Evolutionary conservation across 2,888 invertebrate species (phyloP), one percentile per base, ranked within the genome.

Genomic region (Drosophila fungiperda): DNA sequence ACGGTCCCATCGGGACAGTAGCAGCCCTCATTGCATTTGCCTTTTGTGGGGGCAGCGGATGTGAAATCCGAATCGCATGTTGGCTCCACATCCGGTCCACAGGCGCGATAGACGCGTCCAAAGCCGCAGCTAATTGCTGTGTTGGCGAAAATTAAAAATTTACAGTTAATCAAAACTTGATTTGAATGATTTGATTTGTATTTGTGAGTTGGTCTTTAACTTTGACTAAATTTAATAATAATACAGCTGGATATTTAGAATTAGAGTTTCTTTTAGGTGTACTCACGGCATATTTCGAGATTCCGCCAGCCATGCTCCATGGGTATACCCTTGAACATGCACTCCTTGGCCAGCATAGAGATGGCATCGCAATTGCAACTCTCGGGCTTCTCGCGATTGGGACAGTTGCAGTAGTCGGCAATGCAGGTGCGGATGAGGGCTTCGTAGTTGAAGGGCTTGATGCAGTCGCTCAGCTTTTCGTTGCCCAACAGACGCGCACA

Each of bases 1-100:
- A 97, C 95, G 0, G 96, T 95, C 0, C 97, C 97, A 20, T 95
- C 94, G 0, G 98, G 97, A 91, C 98, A 98, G 93, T 96, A 97
- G 92, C 98, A 98, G 1, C 98, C 98, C 90, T 98, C 98, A 60
- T 96, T 96, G 87, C 98, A 98, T 35, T 94, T 90, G 15, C 82
- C 93, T 6, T 94, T 93, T 2, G 82, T 71, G 12, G 79, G 53
- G 2, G 69, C 78, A 2, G 67, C 23, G 0, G 93, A 74, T 6
- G 82, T 73, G n/a, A 91, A 91, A 40, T 80, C 89, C 3, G 95
- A 94, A 0, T 96, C 95, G 89, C 98, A 98, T 40, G 96, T 96
- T 2, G 95, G 94, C 88, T 97, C 96, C 1, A 94, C 93, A 70
- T 95, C 94, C 0, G 96, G 95, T 0, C 97, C 97, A 91, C 98